These are phyloP conservation scores for Hyperoodon ampullatus DNA, from an alignment of 2,113 vertebrate genomes.

Conservation along the genomic window DNA sequence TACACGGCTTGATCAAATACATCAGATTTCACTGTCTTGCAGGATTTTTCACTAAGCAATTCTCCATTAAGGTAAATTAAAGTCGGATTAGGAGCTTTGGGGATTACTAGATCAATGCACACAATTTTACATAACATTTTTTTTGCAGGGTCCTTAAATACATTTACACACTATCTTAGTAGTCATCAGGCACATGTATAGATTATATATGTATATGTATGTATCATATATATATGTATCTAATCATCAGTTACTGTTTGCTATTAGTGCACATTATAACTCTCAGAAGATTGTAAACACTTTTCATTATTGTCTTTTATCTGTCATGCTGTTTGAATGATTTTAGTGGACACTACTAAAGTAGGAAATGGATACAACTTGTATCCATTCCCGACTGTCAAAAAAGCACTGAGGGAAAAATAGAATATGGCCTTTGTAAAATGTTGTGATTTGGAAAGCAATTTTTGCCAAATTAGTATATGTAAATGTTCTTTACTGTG, in stretches of 20 bases:
- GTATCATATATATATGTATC: background rate
- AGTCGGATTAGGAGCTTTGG: constrained; percentile 68
- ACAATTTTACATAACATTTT: constrained; percentile 74
- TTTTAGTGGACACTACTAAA: constrained; percentile 83
- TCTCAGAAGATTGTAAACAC: constrained; percentile 76
- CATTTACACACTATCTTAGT: constrained; percentile 63
- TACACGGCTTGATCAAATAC: constrained; percentile 43
- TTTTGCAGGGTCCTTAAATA: constrained; percentile 71
- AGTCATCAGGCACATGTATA: constrained; percentile 51
- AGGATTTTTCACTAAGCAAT: constrained; percentile 80
- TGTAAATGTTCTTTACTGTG: constrained; percentile 75
- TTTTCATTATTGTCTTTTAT: constrained; percentile 84
- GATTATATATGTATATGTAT: background rate
- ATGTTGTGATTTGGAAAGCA: constrained; percentile 79
- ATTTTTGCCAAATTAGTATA: constrained; percentile 82
- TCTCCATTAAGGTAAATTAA: constrained; percentile 80
- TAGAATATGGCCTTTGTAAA: constrained; percentile 72
- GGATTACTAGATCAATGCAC: constrained; percentile 78
- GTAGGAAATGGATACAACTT: constrained; percentile 80
- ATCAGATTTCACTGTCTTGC: constrained; percentile 73
- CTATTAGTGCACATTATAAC: constrained; percentile 75
- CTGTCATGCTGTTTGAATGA: constrained; percentile 81
- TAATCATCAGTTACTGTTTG: constrained; percentile 71
- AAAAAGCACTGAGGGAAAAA: constrained; percentile 81
- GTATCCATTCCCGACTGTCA: constrained; percentile 82